A percentile compares a stretch with the other conserved stretches of the same genome.
phyloP scores from a whole-genome alignment of 2,797 vertebrate species.

The Chaetodon trifasciatus region DNA sequence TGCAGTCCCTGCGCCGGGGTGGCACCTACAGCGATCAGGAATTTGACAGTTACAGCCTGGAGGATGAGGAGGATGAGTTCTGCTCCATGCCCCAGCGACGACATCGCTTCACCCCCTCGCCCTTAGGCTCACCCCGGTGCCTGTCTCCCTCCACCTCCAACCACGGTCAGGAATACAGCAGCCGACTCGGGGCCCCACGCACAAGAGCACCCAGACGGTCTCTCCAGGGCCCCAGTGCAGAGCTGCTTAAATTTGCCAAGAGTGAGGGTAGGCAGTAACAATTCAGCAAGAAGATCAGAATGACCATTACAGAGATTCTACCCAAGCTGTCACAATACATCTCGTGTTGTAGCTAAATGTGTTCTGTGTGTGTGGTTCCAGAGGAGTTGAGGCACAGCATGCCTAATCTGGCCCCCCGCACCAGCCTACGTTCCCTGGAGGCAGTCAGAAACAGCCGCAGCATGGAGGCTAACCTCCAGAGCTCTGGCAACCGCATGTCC shows the following conservation, averaged over 20 bases:
- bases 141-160: conserved; percentile 89
- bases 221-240: conserved; percentile 87
- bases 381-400: conserved; percentile 95
- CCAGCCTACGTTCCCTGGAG: conserved; percentile 90
- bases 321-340: conserved; percentile 17
- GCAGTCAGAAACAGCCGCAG: conserved; percentile 93
- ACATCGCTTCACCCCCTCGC: conserved; percentile 90
- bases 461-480: conserved; percentile 95
- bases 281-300: neutral
- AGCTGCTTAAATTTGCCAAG: conserved; percentile 89
- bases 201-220: conserved; percentile 87
- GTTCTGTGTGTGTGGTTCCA: conserved; percentile 83
- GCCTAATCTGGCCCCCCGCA: conserved; percentile 93
- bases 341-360: conserved; percentile 60
- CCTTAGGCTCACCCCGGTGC: conserved; percentile 91
- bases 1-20: conserved; percentile 90
- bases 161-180: conserved; percentile 81
- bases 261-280: conserved; percentile 87
- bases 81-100: conserved; percentile 83
- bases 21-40: conserved; percentile 95
- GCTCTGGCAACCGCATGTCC: conserved; percentile 91
- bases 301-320: neutral
- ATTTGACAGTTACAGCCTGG: conserved; percentile 92
- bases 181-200: conserved; percentile 79
- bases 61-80: conserved; percentile 92